A percentile compares a stretch with the other conserved stretches of the same genome.
Evolutionary conservation across 1,140 invertebrate genomes (phyloP).

Genomic region (Penaeus japonicus): DNA sequence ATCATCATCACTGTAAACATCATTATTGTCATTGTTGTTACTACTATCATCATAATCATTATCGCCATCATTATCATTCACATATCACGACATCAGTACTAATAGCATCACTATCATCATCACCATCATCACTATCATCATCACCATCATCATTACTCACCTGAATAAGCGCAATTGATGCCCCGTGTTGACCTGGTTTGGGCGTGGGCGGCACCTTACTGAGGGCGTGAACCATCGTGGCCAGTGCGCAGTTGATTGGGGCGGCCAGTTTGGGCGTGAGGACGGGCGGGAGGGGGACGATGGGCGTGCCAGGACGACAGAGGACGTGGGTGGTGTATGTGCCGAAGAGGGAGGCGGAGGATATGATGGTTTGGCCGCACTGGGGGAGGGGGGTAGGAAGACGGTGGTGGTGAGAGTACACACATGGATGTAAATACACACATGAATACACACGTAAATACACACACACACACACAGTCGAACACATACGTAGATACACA

Average conservation of each 20-base stretch:
- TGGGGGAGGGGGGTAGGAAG: background rate
- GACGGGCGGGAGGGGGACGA: conserved; percentile 35
- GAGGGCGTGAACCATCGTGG: conserved; percentile 47
- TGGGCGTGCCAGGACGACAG: conserved; percentile 24
- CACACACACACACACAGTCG: no score
- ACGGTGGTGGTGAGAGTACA: no score
- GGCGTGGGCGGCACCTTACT: conserved; percentile 35
- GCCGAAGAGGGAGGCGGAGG: conserved; percentile 31
- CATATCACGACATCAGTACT: no score
- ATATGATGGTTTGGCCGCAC: conserved; percentile 33
- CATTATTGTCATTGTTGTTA: no score
- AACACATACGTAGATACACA: no score
- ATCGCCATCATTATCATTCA: no score
- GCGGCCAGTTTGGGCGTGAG: conserved; percentile 41
- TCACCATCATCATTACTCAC: background rate
- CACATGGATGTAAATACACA: no score
- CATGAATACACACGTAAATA: no score
- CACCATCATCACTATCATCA: no score
- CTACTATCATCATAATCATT: no score
- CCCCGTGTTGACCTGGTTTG: background rate
- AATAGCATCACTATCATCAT: no score
- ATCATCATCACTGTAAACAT: no score
- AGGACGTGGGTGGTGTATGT: conserved; percentile 48
- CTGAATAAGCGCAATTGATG: conserved; percentile 31
- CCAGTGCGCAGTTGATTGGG: conserved; percentile 50